Evolutionary conservation across 2,888 invertebrate genomes (phyloP).

Genomic region (Caenorhabditis panamensis): DNA sequence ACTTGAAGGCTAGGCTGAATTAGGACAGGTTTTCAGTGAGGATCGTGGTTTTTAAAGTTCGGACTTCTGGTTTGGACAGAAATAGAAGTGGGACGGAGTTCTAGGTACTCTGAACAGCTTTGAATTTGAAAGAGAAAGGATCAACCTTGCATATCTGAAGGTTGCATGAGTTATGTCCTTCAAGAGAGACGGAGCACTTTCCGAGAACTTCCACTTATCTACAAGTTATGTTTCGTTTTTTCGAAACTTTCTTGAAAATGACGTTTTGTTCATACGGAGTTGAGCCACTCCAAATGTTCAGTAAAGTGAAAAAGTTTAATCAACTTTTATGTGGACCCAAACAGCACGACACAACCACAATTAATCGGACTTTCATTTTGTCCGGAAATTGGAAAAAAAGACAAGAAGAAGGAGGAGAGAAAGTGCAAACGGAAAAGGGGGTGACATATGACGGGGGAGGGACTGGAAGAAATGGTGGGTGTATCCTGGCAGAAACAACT

Average conservation of each 20-base stretch:
- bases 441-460: neutral
- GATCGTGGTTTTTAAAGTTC: too few species aligned
- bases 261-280: too few species aligned
- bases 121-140: too few species aligned
- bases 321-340: conserved; percentile 21
- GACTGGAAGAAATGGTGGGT: neutral
- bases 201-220: too few species aligned
- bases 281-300: too few species aligned
- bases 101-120: too few species aligned
- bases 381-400: conserved; percentile 1
- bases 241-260: too few species aligned
- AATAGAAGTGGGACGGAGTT: too few species aligned
- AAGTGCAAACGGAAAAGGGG: conserved; percentile 5
- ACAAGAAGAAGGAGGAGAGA: neutral
- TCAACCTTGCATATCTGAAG: too few species aligned
- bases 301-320: conserved; percentile 13
- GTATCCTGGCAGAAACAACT: neutral
- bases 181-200: too few species aligned
- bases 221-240: neutral
- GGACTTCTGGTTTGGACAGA: too few species aligned
- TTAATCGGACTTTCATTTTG: conserved; percentile 22
- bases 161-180: too few species aligned
- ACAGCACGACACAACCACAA: neutral
- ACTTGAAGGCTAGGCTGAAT: neutral
- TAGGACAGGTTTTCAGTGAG: neutral